phyloP scores from a whole-genome alignment of 64 coral and sea anemone genomes.

The Anthopleura sola region DNA sequence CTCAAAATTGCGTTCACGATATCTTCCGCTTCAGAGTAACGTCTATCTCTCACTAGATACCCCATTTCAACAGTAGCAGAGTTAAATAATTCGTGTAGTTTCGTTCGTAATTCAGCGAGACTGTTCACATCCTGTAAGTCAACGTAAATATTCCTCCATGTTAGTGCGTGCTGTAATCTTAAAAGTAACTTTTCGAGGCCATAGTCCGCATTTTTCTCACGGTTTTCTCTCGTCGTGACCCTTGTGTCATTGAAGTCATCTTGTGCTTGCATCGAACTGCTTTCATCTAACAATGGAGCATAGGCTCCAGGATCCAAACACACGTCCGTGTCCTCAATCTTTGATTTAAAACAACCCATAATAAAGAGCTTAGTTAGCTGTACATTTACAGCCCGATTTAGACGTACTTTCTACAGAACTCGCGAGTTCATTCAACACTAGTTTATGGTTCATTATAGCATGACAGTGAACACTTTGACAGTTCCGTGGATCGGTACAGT shows the following conservation, averaged over 20 bases:
- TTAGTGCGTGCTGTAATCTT: constrained; percentile 53
- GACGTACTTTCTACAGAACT: no score
- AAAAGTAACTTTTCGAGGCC: constrained; percentile 60
- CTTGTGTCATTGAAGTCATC: neutral
- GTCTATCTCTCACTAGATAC: constrained; percentile 26
- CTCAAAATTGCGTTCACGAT: constrained; percentile 50
- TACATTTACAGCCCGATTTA: neutral
- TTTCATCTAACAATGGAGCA: neutral
- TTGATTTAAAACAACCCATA: constrained; percentile 12
- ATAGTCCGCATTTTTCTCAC: neutral
- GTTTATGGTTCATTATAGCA: neutral
- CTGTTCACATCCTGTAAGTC: constrained; percentile 7
- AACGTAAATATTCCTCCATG: constrained; percentile 32
- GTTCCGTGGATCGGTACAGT: neutral
- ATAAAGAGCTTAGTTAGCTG: neutral
- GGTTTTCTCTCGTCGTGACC: neutral
- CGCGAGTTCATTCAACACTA: neutral
- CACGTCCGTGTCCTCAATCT: neutral
- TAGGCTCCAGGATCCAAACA: neutral
- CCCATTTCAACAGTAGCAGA: constrained; percentile 63
- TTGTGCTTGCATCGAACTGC: neutral
- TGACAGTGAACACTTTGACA: neutral
- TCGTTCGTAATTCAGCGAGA: constrained; percentile 44
- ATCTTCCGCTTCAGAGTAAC: constrained; percentile 58
- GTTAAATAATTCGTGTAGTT: constrained; percentile 46